Evolutionary conservation across 2,113 vertebrate species (phyloP).

Genomic region (Petrocephalus zakoni): DNA sequence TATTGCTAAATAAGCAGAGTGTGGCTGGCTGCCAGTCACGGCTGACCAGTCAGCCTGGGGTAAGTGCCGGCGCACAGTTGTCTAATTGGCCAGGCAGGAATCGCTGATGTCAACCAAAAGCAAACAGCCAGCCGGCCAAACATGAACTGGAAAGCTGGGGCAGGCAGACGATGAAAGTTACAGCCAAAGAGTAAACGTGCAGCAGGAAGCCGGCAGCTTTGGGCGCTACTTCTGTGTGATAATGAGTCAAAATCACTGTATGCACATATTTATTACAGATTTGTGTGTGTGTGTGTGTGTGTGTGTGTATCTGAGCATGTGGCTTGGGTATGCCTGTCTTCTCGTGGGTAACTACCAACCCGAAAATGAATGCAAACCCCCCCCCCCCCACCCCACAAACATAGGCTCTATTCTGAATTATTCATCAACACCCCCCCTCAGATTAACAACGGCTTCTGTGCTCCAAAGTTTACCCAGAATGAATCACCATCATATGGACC

Average conservation of each 20-base stretch:
- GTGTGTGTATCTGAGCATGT: neutral
- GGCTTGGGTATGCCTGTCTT: neutral
- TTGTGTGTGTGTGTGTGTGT: neutral
- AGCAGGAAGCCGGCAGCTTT: neutral
- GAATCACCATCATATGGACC: neutral
- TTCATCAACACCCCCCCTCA: neutral
- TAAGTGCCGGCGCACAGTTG: neutral
- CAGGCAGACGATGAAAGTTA: neutral
- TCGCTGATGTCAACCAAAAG: neutral
- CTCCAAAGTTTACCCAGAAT: constrained; percentile 5
- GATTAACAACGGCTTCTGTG: constrained; percentile 16
- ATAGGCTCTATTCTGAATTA: neutral
- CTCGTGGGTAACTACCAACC: neutral
- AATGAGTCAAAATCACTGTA: constrained; percentile 6
- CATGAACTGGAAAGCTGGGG: neutral
- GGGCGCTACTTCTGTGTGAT: neutral
- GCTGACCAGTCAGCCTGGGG: constrained; percentile 5
- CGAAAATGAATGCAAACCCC: neutral
- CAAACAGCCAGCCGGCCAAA: constrained; percentile 1
- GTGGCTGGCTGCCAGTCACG: constrained; percentile 1
- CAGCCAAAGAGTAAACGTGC: neutral
- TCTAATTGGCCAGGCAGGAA: constrained; percentile 1
- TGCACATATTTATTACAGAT: too few species aligned
- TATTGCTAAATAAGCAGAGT: constrained; percentile 15
- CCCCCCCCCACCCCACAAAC: neutral